phyloP scores from a whole-genome alignment of 2,113 vertebrate species.

The Hippocampus zosterae region DNA sequence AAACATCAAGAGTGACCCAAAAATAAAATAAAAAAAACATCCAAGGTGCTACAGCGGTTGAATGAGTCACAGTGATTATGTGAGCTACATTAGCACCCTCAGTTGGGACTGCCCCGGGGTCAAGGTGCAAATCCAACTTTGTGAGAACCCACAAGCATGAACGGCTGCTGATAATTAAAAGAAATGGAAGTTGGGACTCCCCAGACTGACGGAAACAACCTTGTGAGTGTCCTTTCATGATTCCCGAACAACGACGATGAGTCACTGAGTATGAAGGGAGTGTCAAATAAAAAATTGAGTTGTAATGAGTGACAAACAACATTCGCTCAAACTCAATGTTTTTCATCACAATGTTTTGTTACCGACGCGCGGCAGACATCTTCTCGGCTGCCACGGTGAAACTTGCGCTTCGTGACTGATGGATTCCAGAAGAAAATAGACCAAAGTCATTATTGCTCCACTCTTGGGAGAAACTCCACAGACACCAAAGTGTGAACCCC shows the following conservation, averaged over 20 bases:
- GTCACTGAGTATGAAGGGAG: neutral
- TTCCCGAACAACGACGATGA: neutral
- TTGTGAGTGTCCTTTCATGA: neutral
- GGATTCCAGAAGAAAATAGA: conserved; percentile 2
- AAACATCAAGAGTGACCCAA: neutral
- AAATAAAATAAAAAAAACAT: neutral
- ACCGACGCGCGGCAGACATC: conserved; percentile 12
- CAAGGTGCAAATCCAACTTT: conserved; percentile 10
- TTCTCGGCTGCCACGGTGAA: conserved; percentile 14
- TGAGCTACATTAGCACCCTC: conserved; percentile 30
- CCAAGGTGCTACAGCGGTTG: neutral
- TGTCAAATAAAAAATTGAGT: conserved; percentile 18
- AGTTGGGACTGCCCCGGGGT: conserved; percentile 24
- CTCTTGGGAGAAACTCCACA: conserved; percentile 25
- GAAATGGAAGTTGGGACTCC: neutral
- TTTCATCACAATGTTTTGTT: neutral
- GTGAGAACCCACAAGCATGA: conserved; percentile 25
- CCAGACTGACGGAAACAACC: neutral
- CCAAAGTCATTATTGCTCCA: conserved; percentile 13
- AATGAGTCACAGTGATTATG: neutral
- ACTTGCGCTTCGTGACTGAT: conserved; percentile 27
- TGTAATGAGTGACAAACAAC: conserved; percentile 5
- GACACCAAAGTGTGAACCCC: conserved; percentile 11
- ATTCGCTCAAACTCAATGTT: neutral
- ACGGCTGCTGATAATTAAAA: conserved; percentile 15